Evolutionary conservation across 2,888 invertebrate species (phyloP), one percentile per base, ranked within the genome.

Genomic region (Scaptomyza cyrtandrae): DNA sequence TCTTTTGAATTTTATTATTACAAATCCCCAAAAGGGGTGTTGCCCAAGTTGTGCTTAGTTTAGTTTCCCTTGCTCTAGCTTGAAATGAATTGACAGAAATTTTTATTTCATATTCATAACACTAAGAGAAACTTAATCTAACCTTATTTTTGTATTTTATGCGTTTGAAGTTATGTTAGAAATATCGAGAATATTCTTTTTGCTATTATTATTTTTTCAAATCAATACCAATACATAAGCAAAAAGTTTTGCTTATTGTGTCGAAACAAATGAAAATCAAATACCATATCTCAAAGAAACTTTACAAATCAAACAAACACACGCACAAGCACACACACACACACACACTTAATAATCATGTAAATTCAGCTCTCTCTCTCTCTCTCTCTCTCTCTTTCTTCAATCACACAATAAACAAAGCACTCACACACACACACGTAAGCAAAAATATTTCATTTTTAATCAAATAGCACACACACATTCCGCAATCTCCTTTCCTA

Each of bases 361-460:
- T 46, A 46, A 63, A 35, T 13, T 16, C 41, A 65, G 10, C 45
- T 33, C 11, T 13, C 13, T 10, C n/a, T n/a, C 45, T 33, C 11
- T 13, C 13, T 10, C 11, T n/a, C 24, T n/a, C n/a, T n/a, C n/a
- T n/a, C 44, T 31, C 11, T 13, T 11, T 10, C n/a, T n/a, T 35
- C 16, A 61, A 27, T 0, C 14, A 13, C 41, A 43, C 16, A 29
- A 35, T 14, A n/a, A n/a, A 24, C 39, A 37, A 37, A 37, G 11
- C 33, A 52, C 9, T 33, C 33, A 24, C 13, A 41, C 31, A 29
- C 16, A 48, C n/a, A 24, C n/a, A 41, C 31, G 39, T 39, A 33
- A 46, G 31, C 43, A 35, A 48, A 41, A 39, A 65, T 33, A 33
- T 62, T 48, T 41, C 16, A 41, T 64, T 62, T 48, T 19, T 65